Conservation (phyloP, 2,888 invertebrate species). For the Drosophila austrosaltans region DNA sequence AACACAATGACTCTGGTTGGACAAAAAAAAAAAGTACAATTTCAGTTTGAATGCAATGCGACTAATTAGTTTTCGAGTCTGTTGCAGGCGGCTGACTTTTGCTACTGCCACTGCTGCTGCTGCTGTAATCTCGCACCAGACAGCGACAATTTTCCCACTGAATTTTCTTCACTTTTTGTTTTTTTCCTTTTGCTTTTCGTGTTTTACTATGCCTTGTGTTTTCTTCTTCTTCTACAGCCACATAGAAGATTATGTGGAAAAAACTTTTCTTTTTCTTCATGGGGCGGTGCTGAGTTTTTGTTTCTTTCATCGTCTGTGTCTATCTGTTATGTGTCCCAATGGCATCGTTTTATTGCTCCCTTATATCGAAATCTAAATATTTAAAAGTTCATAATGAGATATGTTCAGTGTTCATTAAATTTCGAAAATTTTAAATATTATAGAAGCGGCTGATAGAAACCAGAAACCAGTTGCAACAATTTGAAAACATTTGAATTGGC, state of each 20-base stretch:
- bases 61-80: slow-evolving; percentile 72
- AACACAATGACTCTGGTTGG: slow-evolving; percentile 9
- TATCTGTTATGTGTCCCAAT: slow-evolving; percentile 68
- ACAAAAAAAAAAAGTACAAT: slow-evolving; percentile 54
- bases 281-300: slow-evolving; percentile 6
- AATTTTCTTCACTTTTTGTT: slow-evolving; percentile 68
- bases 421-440: slow-evolving; percentile 52
- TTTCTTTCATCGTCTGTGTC: slow-evolving; percentile 36
- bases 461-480: slow-evolving; percentile 52
- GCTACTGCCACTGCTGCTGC: slow-evolving; percentile 28
- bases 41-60: slow-evolving; percentile 68
- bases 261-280: slow-evolving; percentile 56
- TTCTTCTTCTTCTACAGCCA: slow-evolving; percentile 13
- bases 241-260: slow-evolving; percentile 68
- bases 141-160: slow-evolving; percentile 76
- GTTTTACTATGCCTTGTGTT: slow-evolving; percentile 27
- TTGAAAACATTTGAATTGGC: slow-evolving; percentile 7
- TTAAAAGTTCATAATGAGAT: slow-evolving; percentile 69
- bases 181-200: slow-evolving; percentile 3
- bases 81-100: slow-evolving; percentile 32
- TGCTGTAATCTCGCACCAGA: slow-evolving; percentile 61
- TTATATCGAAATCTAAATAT: slow-evolving; percentile 49
- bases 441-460: slow-evolving; percentile 25
- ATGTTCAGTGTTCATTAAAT: slow-evolving; percentile 48
- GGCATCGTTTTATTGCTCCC: slow-evolving; percentile 54